Base-by-base conservation (phyloP, 2,888 invertebrate species). In the Spilosoma lubricipeda region DNA sequence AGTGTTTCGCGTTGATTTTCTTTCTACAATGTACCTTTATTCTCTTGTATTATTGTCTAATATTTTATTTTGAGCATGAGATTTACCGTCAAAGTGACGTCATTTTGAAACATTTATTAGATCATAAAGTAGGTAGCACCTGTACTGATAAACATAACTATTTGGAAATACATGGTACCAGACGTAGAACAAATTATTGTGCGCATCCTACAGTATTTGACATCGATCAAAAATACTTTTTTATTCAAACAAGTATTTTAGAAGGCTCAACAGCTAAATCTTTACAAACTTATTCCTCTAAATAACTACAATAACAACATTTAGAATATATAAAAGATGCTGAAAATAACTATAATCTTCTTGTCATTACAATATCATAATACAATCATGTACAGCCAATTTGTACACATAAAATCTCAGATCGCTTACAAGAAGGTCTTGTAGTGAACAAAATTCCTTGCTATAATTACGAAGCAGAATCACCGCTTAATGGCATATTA, bases 361-460 rank as follows among this genome's bases (percentile, higher is more conserved):
- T 68, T 36, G n/a, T 67, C 48, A 70, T 74, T 70, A 66, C 11
- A 52, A 36, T 68, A 69, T 67, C 33, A 36, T n/a, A n/a, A 3
- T 45, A 27, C 66, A 27, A 75, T 76, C n/a, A 20, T 45, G 59
- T 30, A 74, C 67, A 70, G 52, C 65, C 0, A 70, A 4, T 66
- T 64, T 27, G 63, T 52, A 72, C 68, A 63, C 75, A 77, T 73
- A 48, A 78, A 71, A 80, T 74, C 73, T 72, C 76, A 33, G 72
- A 69, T 76, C 67, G 77, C 71, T 27, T 73, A 70, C 63, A 75
- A 74, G 85, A 82, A 78, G 82, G 75, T 73, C 13, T 52, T 73
- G 70, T 71, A 59, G 79, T 79, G 73, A 79, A 79, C 78, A 77
- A 79, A 72, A 79, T 85, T 73, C 71, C 74, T 80, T 69, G 71